These are phyloP conservation scores for Acipenser oxyrinchus DNA, from an alignment of 2,797 vertebrate genomes.

Conservation along the genomic window DNA sequence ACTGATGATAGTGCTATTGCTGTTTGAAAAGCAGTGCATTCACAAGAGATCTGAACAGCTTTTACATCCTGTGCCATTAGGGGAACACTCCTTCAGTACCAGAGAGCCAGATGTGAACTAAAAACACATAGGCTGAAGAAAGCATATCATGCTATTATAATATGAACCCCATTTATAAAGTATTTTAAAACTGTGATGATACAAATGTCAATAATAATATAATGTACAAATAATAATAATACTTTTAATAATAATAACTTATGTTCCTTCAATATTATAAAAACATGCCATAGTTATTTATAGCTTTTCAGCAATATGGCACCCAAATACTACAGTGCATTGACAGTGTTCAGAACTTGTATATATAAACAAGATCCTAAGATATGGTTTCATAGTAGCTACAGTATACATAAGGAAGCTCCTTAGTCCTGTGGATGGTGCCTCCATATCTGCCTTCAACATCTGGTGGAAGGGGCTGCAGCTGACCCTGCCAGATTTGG, in stretches of 20 bases:
- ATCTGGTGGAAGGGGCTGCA: conserved; percentile 55
- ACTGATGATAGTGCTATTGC: neutral
- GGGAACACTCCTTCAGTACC: neutral
- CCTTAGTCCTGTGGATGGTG: conserved; percentile 52
- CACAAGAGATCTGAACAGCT: neutral
- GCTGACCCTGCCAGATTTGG: conserved; percentile 59
- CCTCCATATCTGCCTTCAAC: conserved; percentile 54
- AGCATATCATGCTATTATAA: too few relatives aligned
- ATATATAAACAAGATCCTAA: neutral
- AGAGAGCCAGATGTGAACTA: neutral
- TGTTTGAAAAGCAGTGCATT: neutral
- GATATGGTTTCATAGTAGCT: neutral
- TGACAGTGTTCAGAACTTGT: neutral
- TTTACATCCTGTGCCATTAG: neutral
- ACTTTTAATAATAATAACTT: too few relatives aligned
- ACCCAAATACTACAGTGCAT: too few relatives aligned
- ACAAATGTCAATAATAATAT: too few relatives aligned
- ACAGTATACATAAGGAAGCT: conserved; percentile 34
- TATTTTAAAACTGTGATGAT: too few relatives aligned
- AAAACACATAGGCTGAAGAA: too few relatives aligned
- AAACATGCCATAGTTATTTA: too few relatives aligned
- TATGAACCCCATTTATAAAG: too few relatives aligned
- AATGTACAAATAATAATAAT: too few relatives aligned
- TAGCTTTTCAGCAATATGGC: too few relatives aligned
- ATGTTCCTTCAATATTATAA: too few relatives aligned